Evolutionary conservation across 1,140 invertebrate genomes (phyloP).

Genomic region (Atopsyche davidsoni): DNA sequence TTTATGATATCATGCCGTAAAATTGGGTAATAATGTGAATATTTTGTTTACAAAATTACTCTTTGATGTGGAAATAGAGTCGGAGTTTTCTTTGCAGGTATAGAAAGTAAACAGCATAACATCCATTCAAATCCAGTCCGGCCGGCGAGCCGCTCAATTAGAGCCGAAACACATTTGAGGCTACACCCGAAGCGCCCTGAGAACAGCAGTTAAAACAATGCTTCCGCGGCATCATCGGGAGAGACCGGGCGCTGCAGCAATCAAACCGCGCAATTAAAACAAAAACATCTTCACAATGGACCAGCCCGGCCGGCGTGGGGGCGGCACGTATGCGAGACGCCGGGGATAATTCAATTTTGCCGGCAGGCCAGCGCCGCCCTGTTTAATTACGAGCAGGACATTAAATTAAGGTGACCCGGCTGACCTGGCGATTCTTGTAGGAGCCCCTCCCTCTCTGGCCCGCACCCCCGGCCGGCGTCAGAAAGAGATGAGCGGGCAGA

Average conservation of each 20-base stretch:
- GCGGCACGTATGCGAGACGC: constrained; percentile 14
- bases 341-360: constrained; percentile 30
- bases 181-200: not conserved
- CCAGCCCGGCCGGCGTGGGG: not conserved
- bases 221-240: not conserved
- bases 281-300: not conserved
- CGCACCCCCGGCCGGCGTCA: not conserved
- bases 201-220: not conserved
- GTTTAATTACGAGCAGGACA: constrained; percentile 31
- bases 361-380: constrained; percentile 22
- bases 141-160: no score
- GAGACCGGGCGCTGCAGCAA: not conserved
- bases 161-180: not conserved
- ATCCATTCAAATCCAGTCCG: no score
- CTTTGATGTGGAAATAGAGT: no score
- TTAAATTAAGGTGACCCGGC: constrained; percentile 32
- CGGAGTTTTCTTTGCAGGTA: no score
- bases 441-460: constrained; percentile 6
- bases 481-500: constrained; percentile 31
- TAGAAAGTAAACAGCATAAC: no score
- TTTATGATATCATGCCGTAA: no score
- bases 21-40: no score
- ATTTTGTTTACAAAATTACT: no score
- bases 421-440: constrained; percentile 30
- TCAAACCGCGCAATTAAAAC: not conserved